These are phyloP conservation scores for Rhynchophorus ferrugineus DNA, from an alignment of 1,140 invertebrate genomes.

Conservation along the genomic window DNA sequence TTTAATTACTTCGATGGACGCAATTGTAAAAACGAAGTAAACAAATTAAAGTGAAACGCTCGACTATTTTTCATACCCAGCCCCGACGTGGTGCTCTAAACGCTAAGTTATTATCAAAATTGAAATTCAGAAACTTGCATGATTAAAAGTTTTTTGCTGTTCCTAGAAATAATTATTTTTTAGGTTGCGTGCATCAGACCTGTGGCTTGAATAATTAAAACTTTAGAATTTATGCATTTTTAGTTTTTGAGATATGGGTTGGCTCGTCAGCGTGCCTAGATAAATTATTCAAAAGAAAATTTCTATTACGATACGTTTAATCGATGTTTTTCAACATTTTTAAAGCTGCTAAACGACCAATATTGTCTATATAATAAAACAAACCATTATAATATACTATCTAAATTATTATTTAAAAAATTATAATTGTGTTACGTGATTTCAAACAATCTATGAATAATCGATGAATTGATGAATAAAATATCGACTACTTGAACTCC, in stretches of 20 bases:
- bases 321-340: conserved; percentile 22
- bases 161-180: conserved; percentile 23
- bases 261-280: conserved; percentile 23
- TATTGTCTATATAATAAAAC: too few species aligned
- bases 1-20: too few species aligned
- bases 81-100: not conserved
- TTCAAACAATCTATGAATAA: too few species aligned
- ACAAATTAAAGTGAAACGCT: conserved; percentile 4
- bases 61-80: not conserved
- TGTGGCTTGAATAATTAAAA: conserved; percentile 26
- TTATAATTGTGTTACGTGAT: too few species aligned
- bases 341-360: too few species aligned
- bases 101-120: conserved; percentile 12
- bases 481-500: too few species aligned
- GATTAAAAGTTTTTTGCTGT: conserved; percentile 19
- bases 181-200: conserved; percentile 24
- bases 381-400: too few species aligned
- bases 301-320: conserved; percentile 12
- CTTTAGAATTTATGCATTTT: conserved; percentile 27
- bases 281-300: conserved; percentile 22
- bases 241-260: conserved; percentile 26
- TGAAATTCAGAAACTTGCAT: conserved; percentile 21
- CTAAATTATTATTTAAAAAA: too few species aligned
- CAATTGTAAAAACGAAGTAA: not conserved
- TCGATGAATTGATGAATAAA: too few species aligned